Evolutionary conservation across 2,888 invertebrate genomes (phyloP).

Genomic region (Euproctis similis): DNA sequence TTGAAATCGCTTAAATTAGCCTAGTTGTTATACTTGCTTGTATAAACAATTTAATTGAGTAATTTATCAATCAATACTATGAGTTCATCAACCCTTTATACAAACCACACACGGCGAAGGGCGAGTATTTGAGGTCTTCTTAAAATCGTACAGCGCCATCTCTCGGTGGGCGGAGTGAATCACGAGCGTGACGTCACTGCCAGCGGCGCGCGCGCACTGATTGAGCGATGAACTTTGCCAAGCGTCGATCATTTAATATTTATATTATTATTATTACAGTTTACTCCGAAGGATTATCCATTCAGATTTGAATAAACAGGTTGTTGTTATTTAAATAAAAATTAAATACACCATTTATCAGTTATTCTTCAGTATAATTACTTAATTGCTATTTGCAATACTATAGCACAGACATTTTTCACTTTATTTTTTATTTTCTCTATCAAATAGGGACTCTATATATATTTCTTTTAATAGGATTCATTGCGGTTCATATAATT

Average conservation of each 20-base stretch:
- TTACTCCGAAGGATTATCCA: slow-evolving; percentile 56
- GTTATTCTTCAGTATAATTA: too few species aligned
- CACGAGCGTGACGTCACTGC: slow-evolving; percentile 65
- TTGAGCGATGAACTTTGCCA: slow-evolving; percentile 69
- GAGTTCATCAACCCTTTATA: slow-evolving; percentile 27
- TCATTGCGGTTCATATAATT: too few species aligned
- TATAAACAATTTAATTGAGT: too few species aligned
- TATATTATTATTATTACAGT: slow-evolving; percentile 51
- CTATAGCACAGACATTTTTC: too few species aligned
- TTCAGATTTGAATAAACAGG: slow-evolving; percentile 52
- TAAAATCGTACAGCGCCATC: slow-evolving; percentile 60
- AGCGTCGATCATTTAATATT: slow-evolving; percentile 54
- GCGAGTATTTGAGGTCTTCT: slow-evolving; percentile 25
- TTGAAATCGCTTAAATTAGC: too few species aligned
- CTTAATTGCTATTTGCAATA: too few species aligned
- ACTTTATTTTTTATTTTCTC: too few species aligned
- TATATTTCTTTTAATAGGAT: too few species aligned
- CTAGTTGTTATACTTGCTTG: too few species aligned
- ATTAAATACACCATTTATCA: slow-evolving; percentile 1
- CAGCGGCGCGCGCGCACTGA: slow-evolving; percentile 48
- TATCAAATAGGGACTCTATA: too few species aligned
- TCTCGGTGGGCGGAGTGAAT: slow-evolving; percentile 56
- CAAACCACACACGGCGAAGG: slow-evolving; percentile 44
- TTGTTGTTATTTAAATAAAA: slow-evolving; percentile 29
- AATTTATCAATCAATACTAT: slow-evolving; percentile 6